Percentiles rank a stretch among this genome's conserved stretches.
phyloP scores from a whole-genome alignment of 2,113 vertebrate genomes.

The Myrmecobius fasciatus region DNA sequence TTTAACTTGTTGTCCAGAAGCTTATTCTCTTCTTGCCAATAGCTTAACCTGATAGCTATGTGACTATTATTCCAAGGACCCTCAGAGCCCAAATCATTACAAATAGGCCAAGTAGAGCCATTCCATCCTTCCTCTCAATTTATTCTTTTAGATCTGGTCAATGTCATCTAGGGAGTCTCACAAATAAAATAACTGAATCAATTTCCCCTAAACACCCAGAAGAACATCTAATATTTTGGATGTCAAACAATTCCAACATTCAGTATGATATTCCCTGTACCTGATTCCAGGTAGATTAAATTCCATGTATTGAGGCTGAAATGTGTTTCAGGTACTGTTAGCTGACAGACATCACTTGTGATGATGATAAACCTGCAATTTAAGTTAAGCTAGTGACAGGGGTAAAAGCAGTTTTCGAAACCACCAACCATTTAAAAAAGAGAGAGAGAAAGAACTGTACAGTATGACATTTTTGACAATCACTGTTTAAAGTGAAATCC shows the following conservation, averaged over 20 bases:
- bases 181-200: background rate
- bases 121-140: background rate
- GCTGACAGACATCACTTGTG: constrained; percentile 18
- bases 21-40: background rate
- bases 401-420: constrained; percentile 49
- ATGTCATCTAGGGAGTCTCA: background rate
- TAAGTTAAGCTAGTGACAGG: constrained; percentile 51
- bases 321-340: background rate
- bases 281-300: constrained; percentile 39
- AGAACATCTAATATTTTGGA: constrained; percentile 2
- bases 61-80: background rate
- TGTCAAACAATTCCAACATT: background rate
- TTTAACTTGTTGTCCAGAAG: background rate
- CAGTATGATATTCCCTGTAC: background rate
- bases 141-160: background rate
- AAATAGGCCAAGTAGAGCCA: background rate
- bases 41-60: background rate
- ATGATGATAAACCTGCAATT: constrained; percentile 48
- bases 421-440: constrained; percentile 9
- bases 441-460: background rate
- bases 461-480: constrained; percentile 32
- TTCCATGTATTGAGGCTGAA: constrained; percentile 23
- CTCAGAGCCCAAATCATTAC: background rate
- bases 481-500: background rate
- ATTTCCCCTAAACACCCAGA: background rate